Evolutionary conservation across 2,797 vertebrate genomes (phyloP).

Genomic region (Coregonus ussuriensis): DNA sequence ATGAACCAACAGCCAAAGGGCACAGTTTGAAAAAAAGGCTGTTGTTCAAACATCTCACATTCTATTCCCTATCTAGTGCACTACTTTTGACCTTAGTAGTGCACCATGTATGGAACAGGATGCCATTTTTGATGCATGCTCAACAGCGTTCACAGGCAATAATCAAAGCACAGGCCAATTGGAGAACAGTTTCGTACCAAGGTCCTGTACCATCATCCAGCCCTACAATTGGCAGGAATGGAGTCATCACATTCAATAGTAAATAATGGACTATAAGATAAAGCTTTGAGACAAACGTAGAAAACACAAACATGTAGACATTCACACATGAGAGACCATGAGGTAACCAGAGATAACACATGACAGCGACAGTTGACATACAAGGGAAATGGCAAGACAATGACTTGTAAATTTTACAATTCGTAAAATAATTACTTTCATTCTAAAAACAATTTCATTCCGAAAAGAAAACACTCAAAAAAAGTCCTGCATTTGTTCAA

Average conservation of each 20-base stretch:
- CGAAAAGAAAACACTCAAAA: slow-evolving; percentile 19
- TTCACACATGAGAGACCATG: slow-evolving; percentile 57
- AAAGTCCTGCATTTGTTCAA: slow-evolving; percentile 62
- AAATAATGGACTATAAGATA: slow-evolving; percentile 45
- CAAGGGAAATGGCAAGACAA: slow-evolving; percentile 63
- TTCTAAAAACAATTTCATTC: slow-evolving; percentile 41
- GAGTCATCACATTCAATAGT: slow-evolving; percentile 70
- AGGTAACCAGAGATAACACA: slow-evolving; percentile 49
- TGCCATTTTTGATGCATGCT: neutral
- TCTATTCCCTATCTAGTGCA: neutral
- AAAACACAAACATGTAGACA: slow-evolving; percentile 41
- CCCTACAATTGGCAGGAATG: slow-evolving; percentile 47
- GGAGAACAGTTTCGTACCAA: slow-evolving; percentile 54
- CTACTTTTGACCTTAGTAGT: neutral
- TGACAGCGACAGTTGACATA: slow-evolving; percentile 56
- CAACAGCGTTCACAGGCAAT: slow-evolving; percentile 51
- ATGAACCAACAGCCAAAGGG: slow-evolving; percentile 21
- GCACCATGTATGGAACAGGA: neutral
- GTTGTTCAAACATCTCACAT: slow-evolving; percentile 52
- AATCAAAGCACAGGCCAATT: slow-evolving; percentile 52
- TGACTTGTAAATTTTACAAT: slow-evolving; percentile 61
- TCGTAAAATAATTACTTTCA: slow-evolving; percentile 66
- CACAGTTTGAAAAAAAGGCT: slow-evolving; percentile 24
- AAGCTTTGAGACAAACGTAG: slow-evolving; percentile 52
- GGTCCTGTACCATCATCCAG: slow-evolving; percentile 36